Conservation (phyloP, 2,888 invertebrate genomes). For the Chloroclysta siterata region DNA sequence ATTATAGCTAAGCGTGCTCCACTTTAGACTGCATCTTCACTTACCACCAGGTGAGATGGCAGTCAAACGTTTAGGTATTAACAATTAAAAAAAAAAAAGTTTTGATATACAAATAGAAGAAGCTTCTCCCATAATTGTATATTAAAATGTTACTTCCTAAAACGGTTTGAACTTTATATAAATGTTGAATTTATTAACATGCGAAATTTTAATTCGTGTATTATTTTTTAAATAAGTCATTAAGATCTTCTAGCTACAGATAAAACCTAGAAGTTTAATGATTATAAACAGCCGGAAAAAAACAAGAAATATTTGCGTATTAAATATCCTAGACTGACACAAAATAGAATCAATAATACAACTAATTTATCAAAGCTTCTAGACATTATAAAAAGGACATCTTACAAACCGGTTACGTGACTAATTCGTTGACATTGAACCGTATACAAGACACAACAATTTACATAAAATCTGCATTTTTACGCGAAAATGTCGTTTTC, state of each 20-base stretch:
- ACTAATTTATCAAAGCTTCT: slow-evolving; percentile 5
- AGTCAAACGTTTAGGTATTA: too few species aligned
- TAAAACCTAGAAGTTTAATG: background rate
- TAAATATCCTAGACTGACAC: background rate
- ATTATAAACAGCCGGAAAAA: background rate
- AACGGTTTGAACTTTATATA: too few species aligned
- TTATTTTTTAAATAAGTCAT: too few species aligned
- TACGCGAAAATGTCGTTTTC: slow-evolving; percentile 6
- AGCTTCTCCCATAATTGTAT: too few species aligned
- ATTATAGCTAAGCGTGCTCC: too few species aligned
- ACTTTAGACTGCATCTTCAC: too few species aligned
- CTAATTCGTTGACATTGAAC: slow-evolving; percentile 32
- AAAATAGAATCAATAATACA: background rate
- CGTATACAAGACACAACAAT: slow-evolving; percentile 18
- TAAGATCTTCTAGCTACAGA: background rate
- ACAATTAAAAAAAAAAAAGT: too few species aligned
- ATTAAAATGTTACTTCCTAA: too few species aligned
- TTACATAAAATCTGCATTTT: slow-evolving; percentile 27
- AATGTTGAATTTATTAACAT: too few species aligned
- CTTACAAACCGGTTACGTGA: slow-evolving; percentile 14
- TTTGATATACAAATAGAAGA: too few species aligned
- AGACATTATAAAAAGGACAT: background rate
- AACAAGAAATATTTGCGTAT: background rate
- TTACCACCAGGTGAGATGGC: too few species aligned
- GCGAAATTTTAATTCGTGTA: too few species aligned